Conservation (phyloP, 2,888 invertebrate species). For the Melanotus villosus region DNA sequence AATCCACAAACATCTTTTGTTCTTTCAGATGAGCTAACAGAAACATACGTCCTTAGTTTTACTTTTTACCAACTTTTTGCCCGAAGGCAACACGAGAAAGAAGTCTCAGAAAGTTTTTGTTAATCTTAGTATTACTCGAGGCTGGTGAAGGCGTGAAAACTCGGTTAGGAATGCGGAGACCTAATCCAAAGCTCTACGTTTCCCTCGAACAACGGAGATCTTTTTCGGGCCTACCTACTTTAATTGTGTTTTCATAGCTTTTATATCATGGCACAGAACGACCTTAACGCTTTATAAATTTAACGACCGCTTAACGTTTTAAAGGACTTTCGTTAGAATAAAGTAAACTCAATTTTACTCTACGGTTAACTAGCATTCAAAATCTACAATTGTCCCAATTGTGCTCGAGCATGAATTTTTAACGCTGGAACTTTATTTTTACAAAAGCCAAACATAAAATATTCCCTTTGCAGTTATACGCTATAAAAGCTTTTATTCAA, state of each 20-base stretch:
- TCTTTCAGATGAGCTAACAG: background rate
- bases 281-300: background rate
- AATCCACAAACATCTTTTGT: slow-evolving; percentile 4
- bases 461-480: slow-evolving; percentile 17
- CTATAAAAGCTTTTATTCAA: slow-evolving; percentile 9
- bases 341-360: no score
- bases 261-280: background rate
- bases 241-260: slow-evolving; percentile 19
- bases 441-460: slow-evolving; percentile 13
- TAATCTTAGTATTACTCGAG: slow-evolving; percentile 25
- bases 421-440: slow-evolving; percentile 4
- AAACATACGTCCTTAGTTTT: slow-evolving; percentile 11
- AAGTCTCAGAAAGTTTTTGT: slow-evolving; percentile 22
- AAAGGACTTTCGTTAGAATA: background rate
- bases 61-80: slow-evolving; percentile 8
- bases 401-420: slow-evolving; percentile 7
- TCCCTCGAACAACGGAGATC: background rate
- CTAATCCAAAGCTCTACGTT: background rate
- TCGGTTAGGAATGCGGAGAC: slow-evolving; percentile 6
- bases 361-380: no score
- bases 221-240: slow-evolving; percentile 5
- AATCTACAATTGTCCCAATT: no score
- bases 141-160: slow-evolving; percentile 23
- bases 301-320: background rate
- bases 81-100: slow-evolving; percentile 6